Base-by-base conservation (phyloP, 2,113 vertebrate species). In the Pteronura brasiliensis region DNA sequence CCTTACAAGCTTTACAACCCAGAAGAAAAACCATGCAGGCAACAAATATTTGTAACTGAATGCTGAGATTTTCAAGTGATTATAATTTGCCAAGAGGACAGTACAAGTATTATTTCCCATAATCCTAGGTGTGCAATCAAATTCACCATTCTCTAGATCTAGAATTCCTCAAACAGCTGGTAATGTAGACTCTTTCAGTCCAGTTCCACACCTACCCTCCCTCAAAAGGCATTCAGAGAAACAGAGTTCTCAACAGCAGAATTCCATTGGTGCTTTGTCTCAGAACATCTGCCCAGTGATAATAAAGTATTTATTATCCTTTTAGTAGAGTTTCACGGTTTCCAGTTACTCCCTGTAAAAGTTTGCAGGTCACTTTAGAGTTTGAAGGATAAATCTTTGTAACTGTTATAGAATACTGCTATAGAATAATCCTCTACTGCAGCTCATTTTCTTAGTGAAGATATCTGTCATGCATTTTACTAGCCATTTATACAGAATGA, bases 401-500 rank as follows among this genome's bases (percentile, higher is more conserved):
- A 96, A 96, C 61, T 49, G 0, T 89, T 77, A 6, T 65, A 11
- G 52, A 83, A 23, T 91, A 69, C 67, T 83, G 59, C 89, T 65
- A 83, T 63, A 83, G 65, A 83, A 61, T 84, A 90, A 92, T 69
- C 27, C 86, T 88, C 6, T 85, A n/a, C 77, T 82, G 44, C 42
- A 92, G 36, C 90, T 94, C 8, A 80, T 97, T 96, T 97, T 97
- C 98, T 98, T 96, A 97, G 36, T 87, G 79, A 89, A 83, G 85
- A 89, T 88, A 61, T 80, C 76, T 92, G 83, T 83, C 80, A 44
- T 61, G 27, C 98, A 86, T 94, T 98, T 96, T 97, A 96, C 97
- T 98, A 97, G 95, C 96, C 95, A 98, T 98, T 98, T 91, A 93
- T 97, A 52, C 87, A 98, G 93, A 98, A 52, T 83, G 83, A 96